Conservation (phyloP, 1,140 invertebrate species). For the Saxidomus purpurata region DNA sequence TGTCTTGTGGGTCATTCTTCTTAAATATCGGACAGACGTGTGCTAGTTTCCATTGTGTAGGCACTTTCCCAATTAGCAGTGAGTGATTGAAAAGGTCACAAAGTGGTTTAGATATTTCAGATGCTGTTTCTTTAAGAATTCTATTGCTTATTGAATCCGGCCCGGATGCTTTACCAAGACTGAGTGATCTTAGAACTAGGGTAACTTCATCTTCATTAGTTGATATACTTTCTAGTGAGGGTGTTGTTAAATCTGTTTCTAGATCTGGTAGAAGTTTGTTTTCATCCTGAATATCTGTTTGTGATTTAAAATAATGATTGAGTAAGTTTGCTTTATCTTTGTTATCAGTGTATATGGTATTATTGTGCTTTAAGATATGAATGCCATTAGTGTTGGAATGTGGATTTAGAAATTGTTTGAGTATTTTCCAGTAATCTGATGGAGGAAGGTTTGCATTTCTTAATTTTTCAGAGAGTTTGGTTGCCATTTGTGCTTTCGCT, state of each 20-base stretch:
- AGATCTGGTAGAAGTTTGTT: not conserved
- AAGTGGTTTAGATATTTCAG: not conserved
- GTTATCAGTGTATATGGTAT: too few species aligned
- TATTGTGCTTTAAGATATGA: too few species aligned
- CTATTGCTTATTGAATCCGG: slow-evolving; percentile 28
- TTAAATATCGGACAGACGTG: slow-evolving; percentile 47
- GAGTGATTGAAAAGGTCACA: slow-evolving; percentile 15
- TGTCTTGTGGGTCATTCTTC: slow-evolving; percentile 19
- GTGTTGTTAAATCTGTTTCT: not conserved
- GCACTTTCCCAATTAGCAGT: not conserved
- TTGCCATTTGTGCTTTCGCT: too few species aligned
- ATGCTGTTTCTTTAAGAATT: slow-evolving; percentile 2
- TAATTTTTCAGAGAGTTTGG: too few species aligned
- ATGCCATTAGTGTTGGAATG: too few species aligned
- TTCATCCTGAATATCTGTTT: not conserved
- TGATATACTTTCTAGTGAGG: not conserved
- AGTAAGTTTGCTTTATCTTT: slow-evolving; percentile 6
- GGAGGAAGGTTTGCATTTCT: too few species aligned
- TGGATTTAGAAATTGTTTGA: too few species aligned
- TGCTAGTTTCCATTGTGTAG: slow-evolving; percentile 48
- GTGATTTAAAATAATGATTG: slow-evolving; percentile 8
- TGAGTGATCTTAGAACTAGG: not conserved
- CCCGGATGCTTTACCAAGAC: slow-evolving; percentile 26
- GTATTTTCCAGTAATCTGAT: too few species aligned
- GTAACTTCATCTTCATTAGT: not conserved